phyloP scores from a whole-genome alignment of 2,113 vertebrate species.

The Agapornis roseicollis region DNA sequence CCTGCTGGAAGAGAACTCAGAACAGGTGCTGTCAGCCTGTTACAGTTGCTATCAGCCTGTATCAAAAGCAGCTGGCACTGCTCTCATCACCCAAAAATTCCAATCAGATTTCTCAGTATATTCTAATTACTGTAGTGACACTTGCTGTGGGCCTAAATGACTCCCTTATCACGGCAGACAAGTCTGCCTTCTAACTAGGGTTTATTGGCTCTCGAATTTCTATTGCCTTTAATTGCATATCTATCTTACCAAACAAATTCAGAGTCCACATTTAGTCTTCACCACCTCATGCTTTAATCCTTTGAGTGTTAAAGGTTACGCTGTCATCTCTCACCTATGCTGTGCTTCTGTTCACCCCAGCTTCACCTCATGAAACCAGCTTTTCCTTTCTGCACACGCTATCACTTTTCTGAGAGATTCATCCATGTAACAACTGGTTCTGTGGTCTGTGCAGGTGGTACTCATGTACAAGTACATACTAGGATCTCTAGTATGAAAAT shows the following conservation, averaged over 20 bases:
- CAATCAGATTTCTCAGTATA: slow-evolving; percentile 43
- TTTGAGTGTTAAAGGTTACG: neutral
- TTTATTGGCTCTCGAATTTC: neutral
- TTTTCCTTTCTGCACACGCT: neutral
- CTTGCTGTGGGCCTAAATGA: slow-evolving; percentile 36
- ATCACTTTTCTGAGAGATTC: neutral
- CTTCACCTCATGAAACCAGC: neutral
- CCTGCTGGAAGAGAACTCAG: neutral
- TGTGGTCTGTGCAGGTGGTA: neutral
- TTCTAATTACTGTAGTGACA: slow-evolving; percentile 52
- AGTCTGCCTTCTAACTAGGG: neutral
- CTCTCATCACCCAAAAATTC: slow-evolving; percentile 43
- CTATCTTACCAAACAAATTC: neutral
- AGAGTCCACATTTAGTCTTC: neutral
- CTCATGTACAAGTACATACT: no score
- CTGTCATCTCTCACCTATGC: neutral
- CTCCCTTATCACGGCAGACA: neutral
- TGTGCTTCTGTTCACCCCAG: neutral
- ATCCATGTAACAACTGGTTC: neutral
- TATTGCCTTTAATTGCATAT: neutral
- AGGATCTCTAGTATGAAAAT: neutral
- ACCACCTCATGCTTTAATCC: neutral
- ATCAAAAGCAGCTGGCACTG: slow-evolving; percentile 13
- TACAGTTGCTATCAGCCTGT: neutral
- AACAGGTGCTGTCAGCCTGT: slow-evolving; percentile 15